These are phyloP conservation scores for Leptopilina myrica DNA, from an alignment of 2,888 invertebrate species.

Conservation along the genomic window DNA sequence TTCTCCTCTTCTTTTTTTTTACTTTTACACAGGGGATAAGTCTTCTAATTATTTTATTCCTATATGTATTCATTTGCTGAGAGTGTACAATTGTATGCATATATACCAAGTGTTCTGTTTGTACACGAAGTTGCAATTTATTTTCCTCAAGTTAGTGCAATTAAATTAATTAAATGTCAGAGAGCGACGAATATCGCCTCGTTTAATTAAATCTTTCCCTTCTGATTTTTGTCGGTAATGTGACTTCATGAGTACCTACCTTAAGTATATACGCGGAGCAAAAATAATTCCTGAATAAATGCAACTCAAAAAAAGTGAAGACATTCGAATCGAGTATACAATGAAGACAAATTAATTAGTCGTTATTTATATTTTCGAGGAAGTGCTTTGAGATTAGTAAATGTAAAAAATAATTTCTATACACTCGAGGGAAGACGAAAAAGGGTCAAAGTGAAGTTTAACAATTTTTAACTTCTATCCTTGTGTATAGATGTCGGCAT, in stretches of 20 bases:
- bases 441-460: no score
- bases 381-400: no score
- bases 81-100: slow-evolving; percentile 22
- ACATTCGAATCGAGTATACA: neutral
- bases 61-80: slow-evolving; percentile 10
- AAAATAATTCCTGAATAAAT: slow-evolving; percentile 25
- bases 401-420: no score
- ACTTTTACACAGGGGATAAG: neutral
- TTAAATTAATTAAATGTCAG: slow-evolving; percentile 39
- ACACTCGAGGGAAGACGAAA: no score
- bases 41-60: slow-evolving; percentile 30
- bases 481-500: slow-evolving; percentile 21
- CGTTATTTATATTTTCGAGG: neutral
- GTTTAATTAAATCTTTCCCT: slow-evolving; percentile 31
- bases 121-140: slow-evolving; percentile 27
- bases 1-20: neutral
- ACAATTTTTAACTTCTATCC: neutral
- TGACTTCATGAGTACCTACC: slow-evolving; percentile 2
- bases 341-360: neutral
- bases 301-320: neutral
- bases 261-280: neutral
- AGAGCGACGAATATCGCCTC: slow-evolving; percentile 33
- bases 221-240: slow-evolving; percentile 21
- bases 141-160: slow-evolving; percentile 32
- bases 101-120: slow-evolving; percentile 25